These are phyloP conservation scores for Mirounga angustirostris DNA, from an alignment of 2,113 vertebrate genomes.

Conservation along the genomic window DNA sequence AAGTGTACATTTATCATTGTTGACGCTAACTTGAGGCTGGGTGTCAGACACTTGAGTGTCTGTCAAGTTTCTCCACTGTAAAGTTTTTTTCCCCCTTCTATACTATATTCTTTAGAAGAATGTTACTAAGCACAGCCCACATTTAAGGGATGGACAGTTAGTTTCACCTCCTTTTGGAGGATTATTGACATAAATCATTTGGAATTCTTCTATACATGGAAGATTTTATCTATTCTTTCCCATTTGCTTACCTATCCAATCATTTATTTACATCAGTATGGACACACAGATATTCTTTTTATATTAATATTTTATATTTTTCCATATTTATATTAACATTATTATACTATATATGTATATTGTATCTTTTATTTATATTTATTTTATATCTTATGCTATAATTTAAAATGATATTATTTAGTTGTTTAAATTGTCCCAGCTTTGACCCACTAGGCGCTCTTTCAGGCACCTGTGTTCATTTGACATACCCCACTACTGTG, in stretches of 20 bases:
- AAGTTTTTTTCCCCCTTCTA: background rate
- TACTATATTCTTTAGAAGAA: background rate
- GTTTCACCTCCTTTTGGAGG: background rate
- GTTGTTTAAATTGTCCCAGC: background rate
- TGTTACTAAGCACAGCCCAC: background rate
- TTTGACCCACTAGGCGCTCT: background rate
- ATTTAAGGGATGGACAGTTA: background rate
- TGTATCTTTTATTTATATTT: background rate
- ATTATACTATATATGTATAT: background rate
- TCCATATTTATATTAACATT: background rate
- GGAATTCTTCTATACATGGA: constrained; percentile 4
- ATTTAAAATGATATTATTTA: background rate
- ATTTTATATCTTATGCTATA: background rate
- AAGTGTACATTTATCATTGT: background rate
- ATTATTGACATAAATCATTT: background rate
- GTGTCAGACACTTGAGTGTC: no score
- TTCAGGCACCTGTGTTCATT: background rate
- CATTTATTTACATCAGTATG: background rate
- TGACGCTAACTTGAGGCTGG: background rate
- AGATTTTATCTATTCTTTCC: background rate
- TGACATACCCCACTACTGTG: background rate
- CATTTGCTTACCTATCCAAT: constrained; percentile 37
- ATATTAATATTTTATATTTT: background rate
- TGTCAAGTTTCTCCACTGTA: background rate
- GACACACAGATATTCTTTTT: background rate